Percentiles rank a stretch among this genome's conserved stretches.
Evolutionary conservation across 2,888 invertebrate genomes (phyloP).

Genomic region (Leptinotarsa rubiginosa): DNA sequence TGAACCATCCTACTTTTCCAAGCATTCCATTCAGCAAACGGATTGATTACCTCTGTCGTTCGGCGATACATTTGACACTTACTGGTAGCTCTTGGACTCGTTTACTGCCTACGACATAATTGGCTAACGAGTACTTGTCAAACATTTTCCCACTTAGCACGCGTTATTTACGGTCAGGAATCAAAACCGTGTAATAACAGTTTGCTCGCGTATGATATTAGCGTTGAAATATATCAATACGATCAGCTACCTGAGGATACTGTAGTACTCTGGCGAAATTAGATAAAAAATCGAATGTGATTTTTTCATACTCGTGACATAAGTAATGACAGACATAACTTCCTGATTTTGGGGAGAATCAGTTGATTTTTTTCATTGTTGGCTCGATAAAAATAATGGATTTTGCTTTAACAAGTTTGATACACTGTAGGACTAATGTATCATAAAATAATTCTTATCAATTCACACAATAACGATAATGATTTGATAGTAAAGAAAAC

Average conservation of each 20-base stretch:
- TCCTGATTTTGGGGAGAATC: too few species aligned
- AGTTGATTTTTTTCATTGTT: too few species aligned
- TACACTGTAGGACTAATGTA: too few species aligned
- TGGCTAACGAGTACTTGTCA: constrained; percentile 56
- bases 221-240: constrained; percentile 56
- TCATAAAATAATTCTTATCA: too few species aligned
- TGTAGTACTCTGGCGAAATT: constrained; percentile 39
- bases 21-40: neutral
- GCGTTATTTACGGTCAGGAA: constrained; percentile 52
- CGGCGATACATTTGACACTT: constrained; percentile 37
- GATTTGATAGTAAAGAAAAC: too few species aligned
- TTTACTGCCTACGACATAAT: constrained; percentile 49
- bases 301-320: too few species aligned
- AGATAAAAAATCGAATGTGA: neutral
- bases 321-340: too few species aligned
- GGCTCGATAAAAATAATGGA: too few species aligned
- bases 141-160: constrained; percentile 49
- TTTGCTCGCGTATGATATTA: constrained; percentile 49
- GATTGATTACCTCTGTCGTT: constrained; percentile 13
- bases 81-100: constrained; percentile 34
- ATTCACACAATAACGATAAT: too few species aligned
- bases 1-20: neutral
- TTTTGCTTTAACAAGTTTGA: too few species aligned
- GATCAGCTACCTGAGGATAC: constrained; percentile 57
- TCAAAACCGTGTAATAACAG: constrained; percentile 56